Evolutionary conservation across 2,888 invertebrate genomes (phyloP).

Genomic region (Atethmia centrago): DNA sequence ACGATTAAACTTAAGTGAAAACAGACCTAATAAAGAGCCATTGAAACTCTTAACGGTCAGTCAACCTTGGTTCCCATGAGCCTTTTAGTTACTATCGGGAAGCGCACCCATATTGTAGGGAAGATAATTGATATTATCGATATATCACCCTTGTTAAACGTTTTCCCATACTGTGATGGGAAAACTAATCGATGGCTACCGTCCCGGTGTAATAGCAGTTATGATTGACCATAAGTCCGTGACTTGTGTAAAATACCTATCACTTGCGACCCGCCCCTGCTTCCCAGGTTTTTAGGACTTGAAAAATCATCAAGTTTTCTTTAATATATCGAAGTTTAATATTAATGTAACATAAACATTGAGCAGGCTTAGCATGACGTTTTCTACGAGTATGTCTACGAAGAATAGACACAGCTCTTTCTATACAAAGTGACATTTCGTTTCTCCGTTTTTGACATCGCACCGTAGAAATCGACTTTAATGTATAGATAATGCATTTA

Average conservation of each 20-base stretch:
- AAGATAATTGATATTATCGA: slow-evolving; percentile 85
- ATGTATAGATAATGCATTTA: no score
- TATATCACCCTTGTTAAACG: slow-evolving; percentile 86
- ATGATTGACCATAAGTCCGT: slow-evolving; percentile 11
- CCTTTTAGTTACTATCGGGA: slow-evolving; percentile 74
- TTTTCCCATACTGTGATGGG: slow-evolving; percentile 81
- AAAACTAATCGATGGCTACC: slow-evolving; percentile 69
- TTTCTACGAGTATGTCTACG: no score
- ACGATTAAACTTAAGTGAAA: slow-evolving; percentile 38
- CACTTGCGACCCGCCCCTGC: no score
- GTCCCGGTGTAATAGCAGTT: slow-evolving; percentile 53
- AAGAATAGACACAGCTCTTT: no score
- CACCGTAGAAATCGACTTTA: no score
- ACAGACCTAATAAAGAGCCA: slow-evolving; percentile 42
- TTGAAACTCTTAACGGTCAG: slow-evolving; percentile 53
- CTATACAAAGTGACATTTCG: no score
- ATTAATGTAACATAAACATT: no score
- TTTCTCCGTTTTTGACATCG: no score
- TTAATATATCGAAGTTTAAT: no score
- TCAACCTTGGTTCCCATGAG: slow-evolving; percentile 71
- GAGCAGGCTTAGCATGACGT: no score
- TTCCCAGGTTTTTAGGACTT: neutral
- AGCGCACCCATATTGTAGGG: slow-evolving; percentile 73
- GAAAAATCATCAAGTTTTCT: neutral
- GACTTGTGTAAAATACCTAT: slow-evolving; percentile 1